Conservation (phyloP, 2,888 invertebrate species). For the Rhamphomyia laevipes region DNA sequence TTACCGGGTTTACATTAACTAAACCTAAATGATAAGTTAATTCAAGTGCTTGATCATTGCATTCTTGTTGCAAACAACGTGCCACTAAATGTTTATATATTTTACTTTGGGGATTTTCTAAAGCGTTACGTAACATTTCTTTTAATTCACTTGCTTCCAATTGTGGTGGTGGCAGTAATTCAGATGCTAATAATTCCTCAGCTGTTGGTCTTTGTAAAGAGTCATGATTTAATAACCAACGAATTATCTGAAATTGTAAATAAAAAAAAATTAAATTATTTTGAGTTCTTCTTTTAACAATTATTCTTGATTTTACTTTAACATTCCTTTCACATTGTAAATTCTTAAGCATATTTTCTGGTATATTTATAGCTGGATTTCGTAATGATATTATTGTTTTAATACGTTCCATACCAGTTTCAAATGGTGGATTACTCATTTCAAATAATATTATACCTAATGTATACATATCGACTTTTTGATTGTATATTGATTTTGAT, state of each 20-base stretch:
- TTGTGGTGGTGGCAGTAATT: constrained; percentile 71
- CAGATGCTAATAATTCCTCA: constrained; percentile 68
- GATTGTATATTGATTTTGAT: constrained; percentile 66
- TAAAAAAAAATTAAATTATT: not conserved
- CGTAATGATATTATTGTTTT: constrained; percentile 64
- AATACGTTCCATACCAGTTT: constrained; percentile 83
- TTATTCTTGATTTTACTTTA: constrained; percentile 39
- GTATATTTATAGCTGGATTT: constrained; percentile 55
- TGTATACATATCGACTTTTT: constrained; percentile 81
- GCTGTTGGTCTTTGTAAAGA: constrained; percentile 73
- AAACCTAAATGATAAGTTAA: constrained; percentile 67
- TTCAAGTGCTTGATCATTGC: constrained; percentile 42
- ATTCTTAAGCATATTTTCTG: constrained; percentile 47
- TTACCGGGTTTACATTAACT: constrained; percentile 33
- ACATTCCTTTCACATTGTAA: constrained; percentile 29
- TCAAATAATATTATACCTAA: constrained; percentile 89
- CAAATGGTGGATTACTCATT: constrained; percentile 80
- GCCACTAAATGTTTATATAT: constrained; percentile 58
- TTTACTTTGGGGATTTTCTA: constrained; percentile 70
- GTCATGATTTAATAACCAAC: constrained; percentile 76
- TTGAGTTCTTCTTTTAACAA: not conserved
- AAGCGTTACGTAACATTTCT: constrained; percentile 67
- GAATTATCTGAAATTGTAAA: constrained; percentile 39
- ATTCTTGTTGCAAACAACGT: constrained; percentile 34
- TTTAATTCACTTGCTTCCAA: constrained; percentile 78